phyloP scores from a whole-genome alignment of 2,113 vertebrate genomes.

The Entosphenus tridentatus region DNA sequence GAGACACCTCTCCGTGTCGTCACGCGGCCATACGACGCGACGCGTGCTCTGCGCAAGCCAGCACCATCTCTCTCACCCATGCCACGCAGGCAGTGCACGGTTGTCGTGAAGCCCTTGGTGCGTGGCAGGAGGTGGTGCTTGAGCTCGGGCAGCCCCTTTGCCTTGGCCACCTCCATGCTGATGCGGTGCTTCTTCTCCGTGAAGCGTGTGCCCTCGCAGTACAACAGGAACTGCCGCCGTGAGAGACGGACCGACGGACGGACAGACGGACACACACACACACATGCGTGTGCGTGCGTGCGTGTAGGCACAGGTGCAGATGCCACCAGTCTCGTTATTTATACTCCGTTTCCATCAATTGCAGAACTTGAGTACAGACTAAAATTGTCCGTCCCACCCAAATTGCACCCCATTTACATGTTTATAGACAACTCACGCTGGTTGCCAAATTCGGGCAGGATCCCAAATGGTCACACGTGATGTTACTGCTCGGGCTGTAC shows the following conservation, averaged over 20 bases:
- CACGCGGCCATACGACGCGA: background rate
- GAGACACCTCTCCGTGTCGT: too few relatives aligned
- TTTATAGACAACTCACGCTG: too few relatives aligned
- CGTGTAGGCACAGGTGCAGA: too few relatives aligned
- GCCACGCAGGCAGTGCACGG: conserved; percentile 71
- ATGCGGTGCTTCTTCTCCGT: conserved; percentile 87
- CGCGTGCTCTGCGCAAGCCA: background rate
- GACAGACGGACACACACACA: too few relatives aligned
- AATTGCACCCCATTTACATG: too few relatives aligned
- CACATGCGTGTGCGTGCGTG: too few relatives aligned
- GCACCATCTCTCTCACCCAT: conserved; percentile 32
- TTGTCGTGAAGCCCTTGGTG: conserved; percentile 93
- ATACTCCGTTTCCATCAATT: background rate
- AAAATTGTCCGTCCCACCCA: too few relatives aligned
- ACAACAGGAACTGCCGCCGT: conserved; percentile 52
- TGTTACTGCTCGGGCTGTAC: too few relatives aligned
- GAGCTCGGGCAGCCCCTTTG: conserved; percentile 69
- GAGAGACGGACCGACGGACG: background rate
- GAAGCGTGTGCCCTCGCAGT: conserved; percentile 90
- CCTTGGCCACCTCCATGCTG: conserved; percentile 86
- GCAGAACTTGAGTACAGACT: background rate
- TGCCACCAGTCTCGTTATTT: too few relatives aligned
- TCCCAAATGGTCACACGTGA: too few relatives aligned
- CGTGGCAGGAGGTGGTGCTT: conserved; percentile 84
- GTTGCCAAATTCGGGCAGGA: too few relatives aligned